phyloP scores from a whole-genome alignment of 2,888 invertebrate species.

The Nezara viridula region DNA sequence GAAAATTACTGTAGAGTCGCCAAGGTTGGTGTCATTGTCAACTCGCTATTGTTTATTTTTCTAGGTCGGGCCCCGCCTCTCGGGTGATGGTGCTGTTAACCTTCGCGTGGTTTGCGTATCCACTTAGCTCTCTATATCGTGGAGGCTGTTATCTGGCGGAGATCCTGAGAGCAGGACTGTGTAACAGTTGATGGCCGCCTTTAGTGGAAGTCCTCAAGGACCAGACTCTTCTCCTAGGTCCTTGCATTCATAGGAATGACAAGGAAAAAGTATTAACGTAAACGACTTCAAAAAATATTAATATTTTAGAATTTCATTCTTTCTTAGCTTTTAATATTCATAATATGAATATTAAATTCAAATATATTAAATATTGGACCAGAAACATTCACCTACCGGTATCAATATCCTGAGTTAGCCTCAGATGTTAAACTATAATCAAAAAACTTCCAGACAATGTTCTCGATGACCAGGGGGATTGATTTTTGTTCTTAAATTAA shows the following conservation, averaged over 20 bases:
- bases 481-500: too few species aligned
- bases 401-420: too few species aligned
- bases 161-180: neutral
- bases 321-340: too few species aligned
- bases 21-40: conserved; percentile 37
- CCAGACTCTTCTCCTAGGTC: neutral
- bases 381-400: too few species aligned
- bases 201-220: neutral
- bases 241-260: neutral
- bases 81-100: neutral
- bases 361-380: too few species aligned
- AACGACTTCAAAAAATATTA: too few species aligned
- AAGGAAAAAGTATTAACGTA: neutral
- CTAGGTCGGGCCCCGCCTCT: conserved; percentile 20
- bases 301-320: too few species aligned
- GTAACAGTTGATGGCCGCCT: neutral
- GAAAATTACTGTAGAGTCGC: neutral
- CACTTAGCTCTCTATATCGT: neutral
- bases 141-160: neutral
- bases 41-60: neutral
- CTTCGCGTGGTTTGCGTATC: conserved; percentile 21
- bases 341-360: too few species aligned
- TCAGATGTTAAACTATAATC: too few species aligned
- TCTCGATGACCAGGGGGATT: too few species aligned
- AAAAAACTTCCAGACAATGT: too few species aligned